Base-by-base conservation (phyloP, 2,113 vertebrate genomes). In the Cyphomyrus discorhynchus region DNA sequence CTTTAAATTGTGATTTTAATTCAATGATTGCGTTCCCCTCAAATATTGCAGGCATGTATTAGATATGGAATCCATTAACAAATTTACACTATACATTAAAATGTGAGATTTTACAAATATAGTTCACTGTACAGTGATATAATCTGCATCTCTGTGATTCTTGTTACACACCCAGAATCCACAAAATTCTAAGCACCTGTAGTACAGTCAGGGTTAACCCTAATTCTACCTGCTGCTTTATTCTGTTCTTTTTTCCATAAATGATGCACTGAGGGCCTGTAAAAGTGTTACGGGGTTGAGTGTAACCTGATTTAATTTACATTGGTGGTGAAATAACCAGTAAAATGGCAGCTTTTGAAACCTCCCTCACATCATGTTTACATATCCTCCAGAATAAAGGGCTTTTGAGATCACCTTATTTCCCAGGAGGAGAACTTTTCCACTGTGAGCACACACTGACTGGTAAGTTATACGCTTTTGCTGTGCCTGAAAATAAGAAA, bases 371-470 rank as follows among this genome's bases (percentile, higher is more conserved):
- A 52, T 15, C 10, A 89, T 46, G 50, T 82, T 27, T 35, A n/a
- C 3, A 13, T 9, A 46, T 17, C 19, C 17, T 42, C 19, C 42
- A 66, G 42, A 39, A 89, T 15, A 82, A 27, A 56, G 88, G 56
- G 6, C 3, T 9, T 66, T 27, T 70, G 17, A 24, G 19, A 8
- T 80, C 52, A 91, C 90, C 89, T 90, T 91, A 35, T 70, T 46
- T 52, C 90, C 90, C 86, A 91, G 39, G 19, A 90, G 42, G 77
- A 88, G 17, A 39, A 87, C 56, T 47, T 90, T 42, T 15, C 88
- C 89, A 7, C 74, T 70, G 52, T 90, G 39, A 58, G 52, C 74
- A 52, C 90, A 90, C 39, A 91, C 89, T 31, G 90, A 91, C 85
- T 90, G 90, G 70, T 91, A 88, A 2, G 88, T 80, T 2, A 74